Conservation (phyloP, 2,797 vertebrate genomes). For the Harpagifer antarcticus region DNA sequence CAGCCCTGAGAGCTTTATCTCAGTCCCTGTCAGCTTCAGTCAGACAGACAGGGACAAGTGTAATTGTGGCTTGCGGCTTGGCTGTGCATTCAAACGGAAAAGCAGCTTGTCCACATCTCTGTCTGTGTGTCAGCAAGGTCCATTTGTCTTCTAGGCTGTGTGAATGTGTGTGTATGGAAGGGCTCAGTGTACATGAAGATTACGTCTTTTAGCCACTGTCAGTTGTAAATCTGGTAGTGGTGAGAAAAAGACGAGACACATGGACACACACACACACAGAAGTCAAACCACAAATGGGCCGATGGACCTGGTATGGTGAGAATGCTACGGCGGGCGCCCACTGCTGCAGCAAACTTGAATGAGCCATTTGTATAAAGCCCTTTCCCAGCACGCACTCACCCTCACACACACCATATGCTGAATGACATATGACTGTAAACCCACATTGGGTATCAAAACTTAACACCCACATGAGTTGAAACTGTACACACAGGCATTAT, state of each 20-base stretch:
- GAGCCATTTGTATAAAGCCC: constrained; percentile 68
- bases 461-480: constrained; percentile 51
- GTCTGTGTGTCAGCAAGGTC: constrained; percentile 72
- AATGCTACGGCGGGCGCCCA: constrained; percentile 69
- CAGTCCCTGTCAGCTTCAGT: constrained; percentile 38
- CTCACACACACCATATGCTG: constrained; percentile 53
- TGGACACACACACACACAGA: constrained; percentile 36
- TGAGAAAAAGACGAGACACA: constrained; percentile 69
- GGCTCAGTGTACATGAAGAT: constrained; percentile 36
- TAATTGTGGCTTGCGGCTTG: constrained; percentile 81
- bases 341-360: constrained; percentile 66
- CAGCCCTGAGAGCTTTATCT: constrained; percentile 47
- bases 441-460: constrained; percentile 62
- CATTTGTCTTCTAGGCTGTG: constrained; percentile 64
- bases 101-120: constrained; percentile 79
- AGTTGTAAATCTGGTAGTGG: constrained; percentile 52
- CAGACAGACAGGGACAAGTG: constrained; percentile 80
- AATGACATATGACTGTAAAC: constrained; percentile 55
- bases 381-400: constrained; percentile 51
- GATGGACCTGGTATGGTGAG: constrained; percentile 74
- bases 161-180: constrained; percentile 17
- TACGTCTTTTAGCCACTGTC: constrained; percentile 60
- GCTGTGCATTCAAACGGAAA: constrained; percentile 78
- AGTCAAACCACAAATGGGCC: constrained; percentile 51
- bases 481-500: constrained; percentile 51